These are phyloP conservation scores for Tachuris rubrigastra DNA, from an alignment of 2,113 vertebrate species.

Conservation along the genomic window DNA sequence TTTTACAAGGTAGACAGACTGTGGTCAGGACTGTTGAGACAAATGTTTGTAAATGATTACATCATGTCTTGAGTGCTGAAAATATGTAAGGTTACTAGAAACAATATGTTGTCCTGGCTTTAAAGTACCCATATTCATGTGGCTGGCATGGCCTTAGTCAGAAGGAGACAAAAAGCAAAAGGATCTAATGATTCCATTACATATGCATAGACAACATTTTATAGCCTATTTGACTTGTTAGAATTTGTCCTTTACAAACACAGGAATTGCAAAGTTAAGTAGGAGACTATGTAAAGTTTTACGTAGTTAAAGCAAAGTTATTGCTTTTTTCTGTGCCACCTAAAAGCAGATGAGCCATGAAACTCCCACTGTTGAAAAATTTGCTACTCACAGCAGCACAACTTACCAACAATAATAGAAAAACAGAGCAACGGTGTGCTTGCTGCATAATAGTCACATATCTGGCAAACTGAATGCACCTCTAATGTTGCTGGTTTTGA, in stretches of 20 bases:
- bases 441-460: not conserved
- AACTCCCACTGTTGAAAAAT: not conserved
- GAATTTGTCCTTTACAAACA: not conserved
- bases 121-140: not conserved
- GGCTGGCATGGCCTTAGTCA: not conserved
- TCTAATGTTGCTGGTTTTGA: constrained; percentile 17
- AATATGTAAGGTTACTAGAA: not conserved
- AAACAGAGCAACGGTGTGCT: not conserved
- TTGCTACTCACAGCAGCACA: not conserved
- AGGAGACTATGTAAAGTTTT: not conserved
- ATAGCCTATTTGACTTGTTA: not conserved
- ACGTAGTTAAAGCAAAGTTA: not conserved
- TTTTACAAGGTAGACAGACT: not conserved
- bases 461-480: constrained; percentile 15
- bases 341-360: not conserved
- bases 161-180: not conserved
- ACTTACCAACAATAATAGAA: constrained; percentile 8
- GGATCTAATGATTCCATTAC: not conserved
- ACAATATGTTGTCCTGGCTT: not conserved
- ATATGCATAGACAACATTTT: not conserved
- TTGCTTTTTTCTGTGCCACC: not conserved
- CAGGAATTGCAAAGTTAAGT: not conserved
- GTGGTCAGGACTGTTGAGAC: not conserved
- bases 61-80: not conserved
- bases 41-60: not conserved